Percentiles rank a stretch among this genome's conserved stretches.
phyloP scores from a whole-genome alignment of 2,797 vertebrate species.

The Luscinia luscinia region DNA sequence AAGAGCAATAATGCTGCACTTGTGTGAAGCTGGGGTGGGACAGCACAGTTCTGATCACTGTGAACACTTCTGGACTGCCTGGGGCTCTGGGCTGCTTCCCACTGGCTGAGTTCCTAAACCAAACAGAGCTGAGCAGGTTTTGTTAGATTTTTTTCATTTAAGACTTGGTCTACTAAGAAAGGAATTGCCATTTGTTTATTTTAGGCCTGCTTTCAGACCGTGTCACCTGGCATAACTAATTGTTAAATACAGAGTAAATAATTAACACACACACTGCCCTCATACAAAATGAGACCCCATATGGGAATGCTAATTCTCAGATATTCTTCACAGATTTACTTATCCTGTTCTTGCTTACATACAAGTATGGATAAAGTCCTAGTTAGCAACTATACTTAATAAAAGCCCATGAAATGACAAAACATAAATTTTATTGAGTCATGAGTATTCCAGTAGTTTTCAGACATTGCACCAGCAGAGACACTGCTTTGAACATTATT shows the following conservation, averaged over 20 bases:
- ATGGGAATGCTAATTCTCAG: neutral
- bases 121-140: neutral
- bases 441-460: neutral
- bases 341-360: neutral
- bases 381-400: neutral
- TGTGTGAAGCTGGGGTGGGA: neutral
- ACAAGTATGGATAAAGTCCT: neutral
- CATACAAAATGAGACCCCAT: neutral
- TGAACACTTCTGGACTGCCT: neutral
- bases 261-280: neutral
- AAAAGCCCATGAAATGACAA: neutral
- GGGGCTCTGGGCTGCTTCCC: neutral
- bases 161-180: neutral
- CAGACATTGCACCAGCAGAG: neutral
- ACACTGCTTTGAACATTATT: neutral
- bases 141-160: neutral
- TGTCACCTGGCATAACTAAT: neutral
- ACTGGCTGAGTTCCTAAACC: neutral
- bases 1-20: neutral
- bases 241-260: neutral
- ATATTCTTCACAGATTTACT: neutral
- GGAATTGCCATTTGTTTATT: neutral
- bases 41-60: fast-evolving
- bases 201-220: neutral
- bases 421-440: neutral